These are phyloP conservation scores for Sebastes elongatus DNA, from an alignment of 2,797 vertebrate species.

Conservation along the genomic window DNA sequence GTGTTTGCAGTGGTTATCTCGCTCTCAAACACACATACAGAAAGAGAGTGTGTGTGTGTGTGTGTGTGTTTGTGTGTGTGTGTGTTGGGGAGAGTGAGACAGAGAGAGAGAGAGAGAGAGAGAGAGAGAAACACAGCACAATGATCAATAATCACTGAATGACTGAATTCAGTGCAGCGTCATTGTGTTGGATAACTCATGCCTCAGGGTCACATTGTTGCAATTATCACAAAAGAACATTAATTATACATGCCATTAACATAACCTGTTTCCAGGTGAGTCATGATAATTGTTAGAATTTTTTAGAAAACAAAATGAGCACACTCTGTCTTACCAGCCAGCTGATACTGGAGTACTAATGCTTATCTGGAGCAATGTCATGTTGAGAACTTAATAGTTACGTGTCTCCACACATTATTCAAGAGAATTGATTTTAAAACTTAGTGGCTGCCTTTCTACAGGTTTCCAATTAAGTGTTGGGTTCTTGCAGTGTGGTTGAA, in stretches of 20 bases:
- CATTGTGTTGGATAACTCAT: background rate
- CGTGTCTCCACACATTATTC: background rate
- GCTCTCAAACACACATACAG: background rate
- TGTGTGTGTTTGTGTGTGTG: background rate
- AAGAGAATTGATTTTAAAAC: background rate
- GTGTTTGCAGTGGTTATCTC: conserved; percentile 27
- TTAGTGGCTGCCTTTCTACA: background rate
- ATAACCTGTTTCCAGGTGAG: background rate
- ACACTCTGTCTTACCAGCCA: background rate
- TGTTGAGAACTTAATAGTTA: background rate
- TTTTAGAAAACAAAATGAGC: background rate
- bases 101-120: background rate
- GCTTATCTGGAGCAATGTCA: background rate
- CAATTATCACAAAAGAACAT: conserved; percentile 4
- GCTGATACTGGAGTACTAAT: background rate
- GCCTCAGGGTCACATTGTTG: background rate
- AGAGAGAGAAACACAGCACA: background rate
- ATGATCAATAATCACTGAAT: conserved; percentile 24
- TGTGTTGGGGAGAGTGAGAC: background rate
- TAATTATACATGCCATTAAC: background rate
- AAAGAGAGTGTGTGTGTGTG: background rate
- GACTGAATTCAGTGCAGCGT: conserved; percentile 9
- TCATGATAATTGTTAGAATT: background rate
- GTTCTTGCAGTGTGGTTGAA: background rate
- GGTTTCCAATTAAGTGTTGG: background rate